These are phyloP conservation scores for Aporophyla lueneburgensis DNA, from an alignment of 2,888 invertebrate genomes.

Conservation along the genomic window DNA sequence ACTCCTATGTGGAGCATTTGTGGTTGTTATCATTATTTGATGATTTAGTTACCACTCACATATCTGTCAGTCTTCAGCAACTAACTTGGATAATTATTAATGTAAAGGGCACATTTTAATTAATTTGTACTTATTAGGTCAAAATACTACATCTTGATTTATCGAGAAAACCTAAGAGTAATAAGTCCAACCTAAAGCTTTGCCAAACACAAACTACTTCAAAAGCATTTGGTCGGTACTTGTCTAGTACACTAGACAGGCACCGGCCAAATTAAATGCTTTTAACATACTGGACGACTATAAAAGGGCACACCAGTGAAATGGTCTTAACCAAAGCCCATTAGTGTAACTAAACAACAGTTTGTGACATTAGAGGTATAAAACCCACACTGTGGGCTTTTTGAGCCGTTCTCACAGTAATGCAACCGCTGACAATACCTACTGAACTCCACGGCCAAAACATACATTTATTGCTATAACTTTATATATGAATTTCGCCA, in stretches of 20 bases:
- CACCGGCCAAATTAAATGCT: too few species aligned
- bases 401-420: constrained; percentile 8
- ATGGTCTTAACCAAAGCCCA: constrained; percentile 9
- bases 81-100: constrained; percentile 31
- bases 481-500: constrained; percentile 11
- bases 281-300: constrained; percentile 6
- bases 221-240: constrained; percentile 12
- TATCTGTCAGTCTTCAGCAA: constrained; percentile 31
- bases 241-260: background rate
- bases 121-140: constrained; percentile 64
- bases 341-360: constrained; percentile 6
- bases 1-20: background rate
- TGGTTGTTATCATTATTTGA: constrained; percentile 3
- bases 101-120: constrained; percentile 40
- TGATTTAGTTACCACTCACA: constrained; percentile 19
- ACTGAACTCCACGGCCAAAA: constrained; percentile 2
- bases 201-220: constrained; percentile 10
- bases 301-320: constrained; percentile 1
- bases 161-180: constrained; percentile 58
- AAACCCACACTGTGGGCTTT: background rate
- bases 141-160: constrained; percentile 62
- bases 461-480: constrained; percentile 7
- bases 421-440: background rate
- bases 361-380: constrained; percentile 29
- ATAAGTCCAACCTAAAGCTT: constrained; percentile 51